Evolutionary conservation across 2,888 invertebrate species (phyloP).

Genomic region (Zygogramma bicolorata): DNA sequence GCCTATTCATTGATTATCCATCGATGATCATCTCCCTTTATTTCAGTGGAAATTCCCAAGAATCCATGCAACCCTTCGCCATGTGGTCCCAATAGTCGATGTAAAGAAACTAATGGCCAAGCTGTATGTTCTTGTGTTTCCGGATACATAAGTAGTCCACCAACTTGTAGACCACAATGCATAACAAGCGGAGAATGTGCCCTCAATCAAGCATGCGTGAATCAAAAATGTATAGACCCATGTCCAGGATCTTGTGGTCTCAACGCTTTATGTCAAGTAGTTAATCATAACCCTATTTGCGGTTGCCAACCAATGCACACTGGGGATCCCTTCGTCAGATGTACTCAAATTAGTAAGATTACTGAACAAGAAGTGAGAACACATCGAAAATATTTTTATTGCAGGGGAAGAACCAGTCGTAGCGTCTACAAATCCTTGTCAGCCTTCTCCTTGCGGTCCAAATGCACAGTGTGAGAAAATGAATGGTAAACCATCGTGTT

Average conservation of each 20-base stretch:
- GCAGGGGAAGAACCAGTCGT: slow-evolving; percentile 64
- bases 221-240: slow-evolving; percentile 80
- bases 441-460: slow-evolving; percentile 83
- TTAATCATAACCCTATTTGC: slow-evolving; percentile 85
- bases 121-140: slow-evolving; percentile 81
- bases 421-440: slow-evolving; percentile 70
- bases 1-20: background rate
- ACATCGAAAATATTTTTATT: slow-evolving; percentile 49
- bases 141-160: slow-evolving; percentile 79
- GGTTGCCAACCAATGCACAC: slow-evolving; percentile 73
- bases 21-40: slow-evolving; percentile 25
- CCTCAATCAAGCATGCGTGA: slow-evolving; percentile 77
- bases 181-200: slow-evolving; percentile 79
- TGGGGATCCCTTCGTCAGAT: slow-evolving; percentile 74
- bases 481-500: slow-evolving; percentile 79
- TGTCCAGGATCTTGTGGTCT: slow-evolving; percentile 79
- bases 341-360: slow-evolving; percentile 68
- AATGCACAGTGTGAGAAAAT: slow-evolving; percentile 72
- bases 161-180: slow-evolving; percentile 81
- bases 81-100: slow-evolving; percentile 83
- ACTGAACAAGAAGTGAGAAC: slow-evolving; percentile 13
- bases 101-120: slow-evolving; percentile 70
- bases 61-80: slow-evolving; percentile 80
- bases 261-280: slow-evolving; percentile 79
- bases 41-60: slow-evolving; percentile 61